A percentile compares a stretch with the other conserved stretches of the same genome.
phyloP scores from a whole-genome alignment of 30 jellyfish, hydroid and myxozoan genomes.

The Aurelia sp. region DNA sequence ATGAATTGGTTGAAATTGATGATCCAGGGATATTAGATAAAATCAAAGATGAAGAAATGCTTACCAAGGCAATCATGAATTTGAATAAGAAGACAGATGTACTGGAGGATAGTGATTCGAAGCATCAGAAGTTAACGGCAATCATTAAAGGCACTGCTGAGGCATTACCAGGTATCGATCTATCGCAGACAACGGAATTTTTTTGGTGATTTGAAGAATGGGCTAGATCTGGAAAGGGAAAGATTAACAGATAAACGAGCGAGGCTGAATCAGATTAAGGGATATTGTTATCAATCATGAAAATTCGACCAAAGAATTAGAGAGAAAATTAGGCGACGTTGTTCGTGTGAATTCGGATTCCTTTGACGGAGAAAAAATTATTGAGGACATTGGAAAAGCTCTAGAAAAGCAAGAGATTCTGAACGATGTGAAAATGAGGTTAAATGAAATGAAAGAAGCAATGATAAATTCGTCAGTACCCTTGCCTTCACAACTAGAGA shows the following conservation, averaged over 20 bases:
- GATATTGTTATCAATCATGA: neutral
- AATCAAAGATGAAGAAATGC: neutral
- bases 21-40: too few species aligned
- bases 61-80: neutral
- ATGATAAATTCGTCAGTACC: neutral
- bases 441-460: neutral
- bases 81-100: neutral
- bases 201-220: conserved; percentile 2
- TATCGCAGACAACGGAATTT: neutral
- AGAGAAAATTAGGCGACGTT: neutral
- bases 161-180: neutral
- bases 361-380: neutral
- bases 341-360: neutral
- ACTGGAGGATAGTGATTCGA: neutral
- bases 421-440: neutral
- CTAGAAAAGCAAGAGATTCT: neutral
- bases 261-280: neutral
- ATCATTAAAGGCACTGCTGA: neutral
- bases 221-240: neutral
- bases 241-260: neutral
- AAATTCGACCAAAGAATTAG: neutral
- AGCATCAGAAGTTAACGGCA: neutral
- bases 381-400: neutral
- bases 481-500: neutral
- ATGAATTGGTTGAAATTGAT: too few species aligned